Percentiles rank a stretch among this genome's conserved stretches.
Conservation (phyloP, 2,888 invertebrate genomes). For the Kuschelorhynchus macadamiae region DNA sequence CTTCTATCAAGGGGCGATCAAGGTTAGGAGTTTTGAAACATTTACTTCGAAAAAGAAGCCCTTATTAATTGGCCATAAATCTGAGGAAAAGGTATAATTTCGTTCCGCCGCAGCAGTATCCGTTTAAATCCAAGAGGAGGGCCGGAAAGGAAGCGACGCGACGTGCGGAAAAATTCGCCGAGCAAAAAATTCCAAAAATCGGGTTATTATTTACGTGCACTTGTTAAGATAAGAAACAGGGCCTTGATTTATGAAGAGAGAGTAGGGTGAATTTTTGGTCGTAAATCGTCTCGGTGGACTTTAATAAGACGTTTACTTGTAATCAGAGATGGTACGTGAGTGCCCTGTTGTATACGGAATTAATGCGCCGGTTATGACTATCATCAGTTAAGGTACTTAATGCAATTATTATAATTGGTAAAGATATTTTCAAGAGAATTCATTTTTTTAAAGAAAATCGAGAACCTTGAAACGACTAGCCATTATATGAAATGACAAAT, state of each 20-base stretch:
- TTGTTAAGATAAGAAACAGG: conserved; percentile 59
- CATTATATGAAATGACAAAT: no score
- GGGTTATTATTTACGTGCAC: conserved; percentile 62
- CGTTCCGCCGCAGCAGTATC: neutral
- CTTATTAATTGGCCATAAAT: no score
- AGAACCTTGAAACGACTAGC: no score
- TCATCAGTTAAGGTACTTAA: no score
- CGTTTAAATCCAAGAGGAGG: neutral
- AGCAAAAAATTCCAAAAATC: conserved; percentile 54
- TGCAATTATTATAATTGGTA: no score
- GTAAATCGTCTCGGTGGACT: conserved; percentile 65
- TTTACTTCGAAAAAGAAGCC: no score
- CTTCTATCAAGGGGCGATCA: no score
- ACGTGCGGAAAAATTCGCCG: conserved; percentile 47
- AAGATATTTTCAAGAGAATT: no score
- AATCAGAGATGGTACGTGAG: conserved; percentile 53
- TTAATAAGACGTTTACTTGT: conserved; percentile 67
- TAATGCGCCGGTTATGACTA: no score
- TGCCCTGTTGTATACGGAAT: no score
- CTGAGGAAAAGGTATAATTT: neutral
- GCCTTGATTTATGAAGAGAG: conserved; percentile 63
- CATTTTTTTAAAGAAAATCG: no score
- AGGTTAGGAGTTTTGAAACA: no score
- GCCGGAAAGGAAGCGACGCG: conserved; percentile 2
- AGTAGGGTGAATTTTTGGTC: conserved; percentile 61